Percentiles rank a stretch among this genome's conserved stretches.
These are phyloP conservation scores for Aspidapion aeneum DNA, from an alignment of 2,888 invertebrate species.

Conservation along the genomic window DNA sequence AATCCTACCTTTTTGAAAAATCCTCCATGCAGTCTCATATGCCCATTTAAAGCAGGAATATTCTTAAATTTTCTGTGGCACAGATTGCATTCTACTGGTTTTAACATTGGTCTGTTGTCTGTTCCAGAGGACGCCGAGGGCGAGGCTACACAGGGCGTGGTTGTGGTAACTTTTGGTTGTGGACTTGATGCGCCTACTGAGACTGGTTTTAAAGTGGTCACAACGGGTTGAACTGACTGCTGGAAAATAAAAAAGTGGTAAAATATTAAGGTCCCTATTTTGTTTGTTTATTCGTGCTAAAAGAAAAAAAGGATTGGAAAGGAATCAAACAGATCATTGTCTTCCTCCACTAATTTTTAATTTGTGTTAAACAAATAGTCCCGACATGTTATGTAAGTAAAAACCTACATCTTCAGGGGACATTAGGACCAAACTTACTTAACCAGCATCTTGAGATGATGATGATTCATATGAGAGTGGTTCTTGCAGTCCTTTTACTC, in stretches of 20 bases:
- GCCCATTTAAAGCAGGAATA: conserved; percentile 95
- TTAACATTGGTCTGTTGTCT: conserved; percentile 57
- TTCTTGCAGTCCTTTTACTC: no score
- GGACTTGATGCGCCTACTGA: conserved; percentile 38
- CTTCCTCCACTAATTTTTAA: no score
- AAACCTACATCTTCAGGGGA: no score
- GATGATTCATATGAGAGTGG: no score
- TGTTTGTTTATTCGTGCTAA: no score
- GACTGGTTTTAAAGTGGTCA: conserved; percentile 17
- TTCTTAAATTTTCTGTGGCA: conserved; percentile 97
- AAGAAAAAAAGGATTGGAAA: no score
- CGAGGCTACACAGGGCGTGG: conserved; percentile 32
- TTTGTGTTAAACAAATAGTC: no score
- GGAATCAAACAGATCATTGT: no score
- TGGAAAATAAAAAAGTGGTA: background rate
- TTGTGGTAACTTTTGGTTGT: conserved; percentile 43
- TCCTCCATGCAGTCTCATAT: conserved; percentile 96
- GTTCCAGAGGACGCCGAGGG: conserved; percentile 39
- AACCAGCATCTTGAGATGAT: no score
- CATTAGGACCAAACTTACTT: no score
- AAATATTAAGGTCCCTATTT: no score
- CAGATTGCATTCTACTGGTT: conserved; percentile 92
- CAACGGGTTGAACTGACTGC: conserved; percentile 12
- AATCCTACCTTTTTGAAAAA: conserved; percentile 84
- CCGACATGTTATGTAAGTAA: no score